Percentiles rank a stretch among this genome's conserved stretches.
phyloP scores from a whole-genome alignment of 2,888 invertebrate genomes.

The Tenthredo mesomela region DNA sequence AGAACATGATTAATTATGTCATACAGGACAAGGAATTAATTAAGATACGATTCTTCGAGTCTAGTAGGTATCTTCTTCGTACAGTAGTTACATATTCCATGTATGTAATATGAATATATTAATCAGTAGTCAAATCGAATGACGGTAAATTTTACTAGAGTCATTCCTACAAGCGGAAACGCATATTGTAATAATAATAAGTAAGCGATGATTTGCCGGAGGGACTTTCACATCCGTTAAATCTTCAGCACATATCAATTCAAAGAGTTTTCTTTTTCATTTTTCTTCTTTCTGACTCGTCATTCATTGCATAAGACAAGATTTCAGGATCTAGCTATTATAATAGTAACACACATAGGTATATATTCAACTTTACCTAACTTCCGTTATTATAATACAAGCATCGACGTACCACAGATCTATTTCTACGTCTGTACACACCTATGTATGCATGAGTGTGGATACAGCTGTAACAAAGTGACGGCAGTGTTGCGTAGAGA shows the following conservation, averaged over 20 bases:
- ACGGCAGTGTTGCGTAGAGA: not conserved
- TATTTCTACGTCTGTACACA: not conserved
- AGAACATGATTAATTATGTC: constrained; percentile 29
- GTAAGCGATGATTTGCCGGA: constrained; percentile 11
- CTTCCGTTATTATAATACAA: not conserved
- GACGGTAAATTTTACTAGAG: constrained; percentile 25
- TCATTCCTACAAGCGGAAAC: constrained; percentile 34
- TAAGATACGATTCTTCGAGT: constrained; percentile 37
- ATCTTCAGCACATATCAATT: not conserved
- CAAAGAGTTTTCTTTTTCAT: not conserved
- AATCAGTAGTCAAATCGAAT: constrained; percentile 25
- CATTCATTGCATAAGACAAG: not conserved
- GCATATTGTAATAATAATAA: constrained; percentile 22
- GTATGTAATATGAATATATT: constrained; percentile 3
- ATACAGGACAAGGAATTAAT: constrained; percentile 22
- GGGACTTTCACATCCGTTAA: constrained; percentile 1
- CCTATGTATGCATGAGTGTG: constrained; percentile 11
- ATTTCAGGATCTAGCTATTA: not conserved
- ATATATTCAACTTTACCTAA: not conserved
- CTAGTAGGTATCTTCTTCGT: not conserved
- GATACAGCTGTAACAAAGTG: constrained; percentile 40
- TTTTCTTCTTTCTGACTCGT: not conserved
- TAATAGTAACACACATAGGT: not conserved
- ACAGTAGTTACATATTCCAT: not conserved
- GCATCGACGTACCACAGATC: not conserved